Conservation (phyloP, 2,113 vertebrate species). For the Larimichthys polyactis region DNA sequence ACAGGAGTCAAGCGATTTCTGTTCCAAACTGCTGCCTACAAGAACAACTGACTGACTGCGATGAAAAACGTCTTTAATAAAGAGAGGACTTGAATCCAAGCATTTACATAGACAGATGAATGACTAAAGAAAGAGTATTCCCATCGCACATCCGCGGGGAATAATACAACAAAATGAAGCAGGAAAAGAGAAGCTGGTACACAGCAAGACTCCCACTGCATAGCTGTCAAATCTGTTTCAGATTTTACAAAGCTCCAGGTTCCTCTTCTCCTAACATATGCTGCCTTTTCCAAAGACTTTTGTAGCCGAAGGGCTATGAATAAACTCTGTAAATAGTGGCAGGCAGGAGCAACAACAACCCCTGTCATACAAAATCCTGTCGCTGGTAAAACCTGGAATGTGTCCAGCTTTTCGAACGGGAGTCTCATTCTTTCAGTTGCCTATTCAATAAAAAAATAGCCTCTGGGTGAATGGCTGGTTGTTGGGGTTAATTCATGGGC, state of each 20-base stretch:
- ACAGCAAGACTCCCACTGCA: conserved; percentile 86
- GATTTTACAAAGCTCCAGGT: conserved; percentile 80
- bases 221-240: conserved; percentile 83
- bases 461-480: conserved; percentile 80
- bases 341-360: conserved; percentile 69
- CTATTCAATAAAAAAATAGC: conserved; percentile 85
- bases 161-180: conserved; percentile 80
- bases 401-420: conserved; percentile 79
- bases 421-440: conserved; percentile 80
- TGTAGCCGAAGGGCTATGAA: conserved; percentile 65
- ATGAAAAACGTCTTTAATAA: conserved; percentile 71
- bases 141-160: conserved; percentile 59
- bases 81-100: conserved; percentile 65
- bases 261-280: conserved; percentile 70
- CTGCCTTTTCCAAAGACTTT: conserved; percentile 72
- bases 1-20: conserved; percentile 62
- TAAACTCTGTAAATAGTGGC: conserved; percentile 77
- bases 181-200: conserved; percentile 84
- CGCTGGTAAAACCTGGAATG: conserved; percentile 82
- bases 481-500: conserved; percentile 66
- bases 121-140: conserved; percentile 79
- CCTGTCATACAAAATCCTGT: conserved; percentile 79
- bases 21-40: conserved; percentile 76
- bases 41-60: conserved; percentile 74
- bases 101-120: conserved; percentile 73